Conservation (phyloP, 2,888 invertebrate genomes). For the Dasysyrphus albostriatus region DNA sequence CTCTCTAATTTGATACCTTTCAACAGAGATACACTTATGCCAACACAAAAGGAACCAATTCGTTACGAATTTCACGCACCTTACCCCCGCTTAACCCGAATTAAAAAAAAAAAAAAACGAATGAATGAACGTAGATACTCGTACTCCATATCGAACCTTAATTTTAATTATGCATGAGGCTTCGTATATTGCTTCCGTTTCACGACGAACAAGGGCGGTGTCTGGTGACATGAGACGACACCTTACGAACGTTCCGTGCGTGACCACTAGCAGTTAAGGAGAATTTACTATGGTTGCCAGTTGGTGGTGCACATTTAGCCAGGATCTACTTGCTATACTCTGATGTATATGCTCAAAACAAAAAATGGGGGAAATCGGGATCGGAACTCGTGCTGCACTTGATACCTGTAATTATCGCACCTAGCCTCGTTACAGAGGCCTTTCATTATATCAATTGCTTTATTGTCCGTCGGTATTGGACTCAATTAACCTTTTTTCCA, state of each 20-base stretch:
- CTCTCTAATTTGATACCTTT: slow-evolving; percentile 73
- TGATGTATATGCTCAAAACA: not conserved
- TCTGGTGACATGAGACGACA: slow-evolving; percentile 71
- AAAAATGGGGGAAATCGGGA: slow-evolving; percentile 56
- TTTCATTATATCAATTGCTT: slow-evolving; percentile 73
- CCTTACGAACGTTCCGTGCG: slow-evolving; percentile 61
- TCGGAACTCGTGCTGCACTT: slow-evolving; percentile 75
- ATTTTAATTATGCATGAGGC: slow-evolving; percentile 73
- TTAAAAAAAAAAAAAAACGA: not conserved
- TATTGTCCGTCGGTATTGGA: slow-evolving; percentile 60
- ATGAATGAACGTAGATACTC: not conserved
- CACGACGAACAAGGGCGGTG: slow-evolving; percentile 57
- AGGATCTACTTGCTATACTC: slow-evolving; percentile 3
- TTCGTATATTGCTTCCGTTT: slow-evolving; percentile 61
- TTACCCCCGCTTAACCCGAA: slow-evolving; percentile 48
- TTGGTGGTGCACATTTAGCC: slow-evolving; percentile 43
- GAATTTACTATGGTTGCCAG: slow-evolving; percentile 35
- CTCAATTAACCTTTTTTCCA: slow-evolving; percentile 67
- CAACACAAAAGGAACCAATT: slow-evolving; percentile 57
- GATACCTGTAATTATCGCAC: slow-evolving; percentile 75
- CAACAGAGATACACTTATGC: slow-evolving; percentile 68
- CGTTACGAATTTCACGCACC: slow-evolving; percentile 57
- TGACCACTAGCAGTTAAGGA: slow-evolving; percentile 67
- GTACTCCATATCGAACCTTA: slow-evolving; percentile 34
- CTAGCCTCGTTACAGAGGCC: slow-evolving; percentile 60